Evolutionary conservation across 2,888 invertebrate species (phyloP), one percentile per base, ranked within the genome.

Genomic region (Spodoptera littoralis): DNA sequence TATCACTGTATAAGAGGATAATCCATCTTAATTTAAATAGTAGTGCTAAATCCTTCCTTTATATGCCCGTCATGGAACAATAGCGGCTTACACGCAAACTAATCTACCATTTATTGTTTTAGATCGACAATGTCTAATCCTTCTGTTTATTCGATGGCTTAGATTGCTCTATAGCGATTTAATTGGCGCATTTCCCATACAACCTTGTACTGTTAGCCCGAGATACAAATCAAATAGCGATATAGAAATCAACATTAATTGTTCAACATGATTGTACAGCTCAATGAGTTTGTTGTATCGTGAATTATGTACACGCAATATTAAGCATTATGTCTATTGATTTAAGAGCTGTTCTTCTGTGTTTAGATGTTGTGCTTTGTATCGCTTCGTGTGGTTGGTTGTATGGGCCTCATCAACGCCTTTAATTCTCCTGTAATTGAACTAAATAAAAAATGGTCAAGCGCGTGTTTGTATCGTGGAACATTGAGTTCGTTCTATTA

Each of bases 171-270:
- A 83, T 80, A 85, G 79, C 82, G 75, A 84, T 83, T 83, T 90
- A 91, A 91, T 91, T 90, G 88, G 85, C 82, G 83, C 86, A 84
- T 83, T 91, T 91, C 90, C 88, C 90, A 91, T 90, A 88, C 86
- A 84, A 76, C 80, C 70, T 74, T 73, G 73, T 81, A 86, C 87
- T 82, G 84, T 83, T 87, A 84, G 65, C 65, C 65, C 67, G 69
- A 84, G 90, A 90, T 90, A 87, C 84, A 84, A 86, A 90, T 91
- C 91, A 88, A 86, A 88, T 88, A 91, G 84, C 89, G 88, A 89
- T 86, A 89, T 89, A 86, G 85, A 83, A 90, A 90, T 91, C 90
- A 88, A 90, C 90, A 90, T 90, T 90, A 90, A 90, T 91, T 91
- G 91, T 91, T 89, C 84, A 82, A 81, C 77, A 75, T 82, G 84